Percentiles rank a stretch among this genome's conserved stretches.
These are phyloP conservation scores for Pseudopleuronectes americanus DNA, from an alignment of 2,797 vertebrate species.

Conservation along the genomic window DNA sequence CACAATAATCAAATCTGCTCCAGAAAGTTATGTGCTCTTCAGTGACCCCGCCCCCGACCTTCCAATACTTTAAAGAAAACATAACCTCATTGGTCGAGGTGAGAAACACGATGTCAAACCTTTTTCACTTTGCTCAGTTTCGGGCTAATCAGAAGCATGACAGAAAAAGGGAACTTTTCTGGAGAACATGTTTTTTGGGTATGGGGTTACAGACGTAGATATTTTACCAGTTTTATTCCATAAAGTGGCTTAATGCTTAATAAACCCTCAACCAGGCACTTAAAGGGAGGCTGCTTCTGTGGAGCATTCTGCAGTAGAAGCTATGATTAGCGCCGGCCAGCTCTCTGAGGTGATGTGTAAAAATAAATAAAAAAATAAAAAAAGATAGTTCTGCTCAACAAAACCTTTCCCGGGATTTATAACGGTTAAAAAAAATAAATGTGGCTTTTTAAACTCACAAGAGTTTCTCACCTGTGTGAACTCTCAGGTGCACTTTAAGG, in stretches of 20 bases:
- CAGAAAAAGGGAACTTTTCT: too few species aligned
- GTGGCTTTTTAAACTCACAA: slow-evolving; percentile 61
- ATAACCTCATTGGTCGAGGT: too few species aligned
- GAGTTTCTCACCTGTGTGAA: slow-evolving; percentile 91
- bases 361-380: slow-evolving; percentile 27
- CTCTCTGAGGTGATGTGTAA: slow-evolving; percentile 62
- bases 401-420: slow-evolving; percentile 62
- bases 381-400: slow-evolving; percentile 36
- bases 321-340: slow-evolving; percentile 70
- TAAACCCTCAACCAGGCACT: slow-evolving; percentile 45
- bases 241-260: slow-evolving; percentile 27
- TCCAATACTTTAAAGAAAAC: too few species aligned
- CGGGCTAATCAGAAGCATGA: too few species aligned
- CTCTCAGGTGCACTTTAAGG: slow-evolving; percentile 94
- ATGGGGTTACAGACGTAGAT: too few species aligned
- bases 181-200: too few species aligned
- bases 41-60: too few species aligned
- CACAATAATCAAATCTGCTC: too few species aligned
- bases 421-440: slow-evolving; percentile 54
- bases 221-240: slow-evolving; percentile 33
- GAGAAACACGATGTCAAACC: too few species aligned
- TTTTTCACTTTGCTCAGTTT: too few species aligned
- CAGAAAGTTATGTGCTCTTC: too few species aligned
- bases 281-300: slow-evolving; percentile 57
- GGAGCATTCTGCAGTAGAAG: slow-evolving; percentile 60